A percentile compares a stretch with the other conserved stretches of the same genome.
phyloP scores from a whole-genome alignment of 2,888 invertebrate species.

The Pycnomerus fuliginosus region DNA sequence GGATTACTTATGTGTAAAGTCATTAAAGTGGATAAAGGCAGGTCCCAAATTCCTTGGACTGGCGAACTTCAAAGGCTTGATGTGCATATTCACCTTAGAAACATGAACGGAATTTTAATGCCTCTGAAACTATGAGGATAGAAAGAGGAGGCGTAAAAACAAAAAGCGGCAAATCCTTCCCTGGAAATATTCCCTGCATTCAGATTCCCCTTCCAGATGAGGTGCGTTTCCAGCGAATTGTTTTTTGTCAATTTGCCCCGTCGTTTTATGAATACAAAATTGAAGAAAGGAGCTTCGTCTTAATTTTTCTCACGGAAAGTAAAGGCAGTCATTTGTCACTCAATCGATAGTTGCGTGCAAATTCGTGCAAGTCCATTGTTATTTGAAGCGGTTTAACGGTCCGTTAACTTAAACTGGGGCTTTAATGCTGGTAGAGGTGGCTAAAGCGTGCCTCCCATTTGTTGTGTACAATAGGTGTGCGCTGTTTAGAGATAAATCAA shows the following conservation, averaged over 20 bases:
- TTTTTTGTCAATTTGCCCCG: constrained; percentile 12
- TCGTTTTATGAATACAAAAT: constrained; percentile 10
- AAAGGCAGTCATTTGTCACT: no score
- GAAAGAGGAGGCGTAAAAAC: constrained; percentile 13
- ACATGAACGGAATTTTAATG: constrained; percentile 29
- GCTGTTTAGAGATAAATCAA: constrained; percentile 47
- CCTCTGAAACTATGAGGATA: constrained; percentile 4
- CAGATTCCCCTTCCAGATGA: constrained; percentile 17
- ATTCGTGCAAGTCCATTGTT: constrained; percentile 28
- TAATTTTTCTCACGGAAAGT: no score
- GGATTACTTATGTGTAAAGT: constrained; percentile 12
- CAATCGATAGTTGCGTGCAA: no score
- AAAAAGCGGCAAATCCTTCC: constrained; percentile 16
- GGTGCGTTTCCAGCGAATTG: constrained; percentile 16
- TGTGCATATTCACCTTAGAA: constrained; percentile 28
- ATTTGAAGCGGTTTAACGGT: constrained; percentile 35
- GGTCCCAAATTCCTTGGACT: constrained; percentile 27
- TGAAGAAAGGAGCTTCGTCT: no score
- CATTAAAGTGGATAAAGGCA: constrained; percentile 10
- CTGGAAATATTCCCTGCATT: constrained; percentile 14
- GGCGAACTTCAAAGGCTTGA: constrained; percentile 26
- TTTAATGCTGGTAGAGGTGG: constrained; percentile 30
- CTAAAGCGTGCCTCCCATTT: constrained; percentile 33
- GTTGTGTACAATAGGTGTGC: constrained; percentile 43
- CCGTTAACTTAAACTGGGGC: constrained; percentile 30